Base-by-base conservation (phyloP, 2,797 vertebrate genomes). In the Pteronotus mesoamericanus region DNA sequence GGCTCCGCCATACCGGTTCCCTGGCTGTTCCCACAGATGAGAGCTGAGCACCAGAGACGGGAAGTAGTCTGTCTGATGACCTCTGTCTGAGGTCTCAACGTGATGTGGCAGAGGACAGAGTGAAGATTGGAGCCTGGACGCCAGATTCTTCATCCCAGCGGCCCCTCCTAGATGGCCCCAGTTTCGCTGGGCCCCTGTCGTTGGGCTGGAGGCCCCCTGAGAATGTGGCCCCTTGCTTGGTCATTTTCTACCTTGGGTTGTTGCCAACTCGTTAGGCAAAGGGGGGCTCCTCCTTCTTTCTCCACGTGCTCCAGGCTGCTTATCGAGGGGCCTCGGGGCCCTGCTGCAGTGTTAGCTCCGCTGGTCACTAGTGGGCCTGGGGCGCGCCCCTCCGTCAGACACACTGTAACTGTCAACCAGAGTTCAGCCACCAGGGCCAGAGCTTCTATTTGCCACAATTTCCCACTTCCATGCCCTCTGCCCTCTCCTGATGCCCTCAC, bases 21-120 rank as follows among this genome's bases (percentile, higher is more conserved):
- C 53, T 0, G 4, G 44, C 61, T 2, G 57, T 29, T 42, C 26
- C 78, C 51, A 16, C 4, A 42, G 51, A 57, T 1, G 32, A 71
- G 34, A 39, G 18, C 55, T 26, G 59, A 69, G 86, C n/a, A 22
- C 9, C 32, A 15, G 61, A 74, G 8, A 9, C 16, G 11, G 37
- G 26, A 26, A 48, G 57, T 34, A 12, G 61, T 26, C 57, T 53
- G 11, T 21, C 34, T 11, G 86, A 64, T n/a, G n/a, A n/a, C n/a
- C n/a, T 26, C 57, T 53, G 11, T 21, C 34, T 11, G 86, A 64
- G 42, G 37, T 55, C 66, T 84, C n/a, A 6, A 48, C 21, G 7
- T 0, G 0, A 14, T 14, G 24, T 11, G 22, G 78, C 6, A 0
- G 18, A 55, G 12, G n/a, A 22, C 59, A 32, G 26, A 83, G 42